phyloP scores from a whole-genome alignment of 2,113 vertebrate species.

The Hippocampus guttulatus region DNA sequence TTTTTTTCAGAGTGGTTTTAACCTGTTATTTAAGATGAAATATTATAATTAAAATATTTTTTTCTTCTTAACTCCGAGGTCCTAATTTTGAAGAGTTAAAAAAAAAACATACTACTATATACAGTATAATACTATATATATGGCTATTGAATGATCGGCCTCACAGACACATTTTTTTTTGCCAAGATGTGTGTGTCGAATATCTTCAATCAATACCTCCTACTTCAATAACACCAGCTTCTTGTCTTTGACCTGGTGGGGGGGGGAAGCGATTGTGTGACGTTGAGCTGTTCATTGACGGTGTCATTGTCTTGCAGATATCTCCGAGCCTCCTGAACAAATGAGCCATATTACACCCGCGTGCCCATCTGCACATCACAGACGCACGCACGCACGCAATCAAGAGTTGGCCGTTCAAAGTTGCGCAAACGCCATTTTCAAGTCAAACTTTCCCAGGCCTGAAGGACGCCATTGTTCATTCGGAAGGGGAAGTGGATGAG shows the following conservation, averaged over 20 bases:
- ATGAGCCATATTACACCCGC: constrained; percentile 14
- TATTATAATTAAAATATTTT: too few relatives aligned
- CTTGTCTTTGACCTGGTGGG: too few relatives aligned
- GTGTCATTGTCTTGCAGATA: constrained; percentile 37
- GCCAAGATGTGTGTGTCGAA: too few relatives aligned
- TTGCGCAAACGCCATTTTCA: neutral
- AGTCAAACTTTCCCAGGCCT: neutral
- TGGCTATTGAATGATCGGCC: too few relatives aligned
- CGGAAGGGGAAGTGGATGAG: neutral
- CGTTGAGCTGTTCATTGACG: neutral
- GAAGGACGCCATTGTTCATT: neutral
- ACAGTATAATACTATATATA: too few relatives aligned
- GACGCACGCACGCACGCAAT: neutral
- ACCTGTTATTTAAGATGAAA: too few relatives aligned
- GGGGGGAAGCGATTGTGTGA: neutral
- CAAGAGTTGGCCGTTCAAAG: neutral
- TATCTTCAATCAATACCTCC: neutral
- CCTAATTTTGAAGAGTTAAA: too few relatives aligned
- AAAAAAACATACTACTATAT: too few relatives aligned
- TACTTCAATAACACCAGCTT: neutral
- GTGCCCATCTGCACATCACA: neutral
- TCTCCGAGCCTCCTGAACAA: constrained; percentile 24
- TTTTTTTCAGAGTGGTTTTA: too few relatives aligned
- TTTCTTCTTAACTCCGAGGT: too few relatives aligned
- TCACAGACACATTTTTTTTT: too few relatives aligned